Evolutionary conservation across 2,113 vertebrate species (phyloP), one percentile per base, ranked within the genome.

Genomic region (Miniopterus natalensis): DNA sequence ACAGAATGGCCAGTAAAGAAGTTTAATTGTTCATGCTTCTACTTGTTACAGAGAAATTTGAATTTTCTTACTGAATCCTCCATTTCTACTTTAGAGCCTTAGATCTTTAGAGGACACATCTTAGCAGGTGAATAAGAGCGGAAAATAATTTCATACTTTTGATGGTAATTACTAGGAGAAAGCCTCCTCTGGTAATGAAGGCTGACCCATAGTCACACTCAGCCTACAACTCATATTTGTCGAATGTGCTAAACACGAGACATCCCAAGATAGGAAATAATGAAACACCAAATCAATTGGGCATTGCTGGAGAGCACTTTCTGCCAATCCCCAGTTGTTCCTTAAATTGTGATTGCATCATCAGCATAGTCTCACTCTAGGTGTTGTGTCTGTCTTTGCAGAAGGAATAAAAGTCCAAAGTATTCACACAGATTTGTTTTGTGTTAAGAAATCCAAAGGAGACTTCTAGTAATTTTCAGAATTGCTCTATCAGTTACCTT

Each of bases 71-170:
- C 14, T 61, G 63, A 94, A 84, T 75, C 21, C 23, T 81, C 55
- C 51, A 61, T 75, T 88, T 94, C 36, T 90, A 45, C n/a, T 92
- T 74, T 65, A 55, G 25, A 84, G 8, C 27, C 80, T 88, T 84
- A 85, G 5, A 59, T 87, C 42, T 88, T 94, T 66, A 78, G 59
- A 59, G 84, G 84, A 88, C 84, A 94, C 84, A 83, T 95, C 90
- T 93, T 96, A 97, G 97, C 92, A 97, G 95, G 40, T 95, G 7
- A 68, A 87, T 59, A 91, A 96, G 71, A 94, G 17, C 78, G 40
- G 88, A 96, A 96, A 97, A 95, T 97, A 97, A 97, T 96, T 92
- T 97, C 95, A 94, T 94, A 96, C 92, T 95, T 90, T 94, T 89
- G 3, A 97, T 97, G 92, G 95, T 97, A 95, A 47, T 89, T 81